These are phyloP conservation scores for Ormyrus thymus DNA, from an alignment of 2,888 invertebrate genomes.

Conservation along the genomic window DNA sequence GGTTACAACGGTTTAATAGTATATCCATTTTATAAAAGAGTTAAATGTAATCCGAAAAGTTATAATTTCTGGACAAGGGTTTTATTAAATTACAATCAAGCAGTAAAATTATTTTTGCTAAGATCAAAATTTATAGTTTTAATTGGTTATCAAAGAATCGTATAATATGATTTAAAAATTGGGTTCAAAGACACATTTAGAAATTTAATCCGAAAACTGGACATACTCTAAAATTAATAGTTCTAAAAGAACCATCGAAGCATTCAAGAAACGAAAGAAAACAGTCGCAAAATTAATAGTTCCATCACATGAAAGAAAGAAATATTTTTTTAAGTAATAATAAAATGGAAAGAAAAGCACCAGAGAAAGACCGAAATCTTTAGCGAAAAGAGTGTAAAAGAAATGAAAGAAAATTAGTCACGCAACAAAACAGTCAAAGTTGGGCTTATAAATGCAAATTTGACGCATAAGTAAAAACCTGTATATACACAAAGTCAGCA, in stretches of 20 bases:
- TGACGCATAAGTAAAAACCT: not conserved
- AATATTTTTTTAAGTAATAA: not conserved
- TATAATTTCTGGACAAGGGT: too few relatives aligned
- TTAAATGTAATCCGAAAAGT: too few relatives aligned
- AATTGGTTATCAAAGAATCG: too few relatives aligned
- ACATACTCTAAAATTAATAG: conserved; percentile 17
- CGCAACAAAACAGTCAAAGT: conserved; percentile 10
- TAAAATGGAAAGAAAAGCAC: not conserved
- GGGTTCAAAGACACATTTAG: not conserved
- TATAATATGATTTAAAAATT: not conserved
- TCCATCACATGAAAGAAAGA: not conserved
- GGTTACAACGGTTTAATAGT: too few relatives aligned
- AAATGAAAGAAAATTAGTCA: conserved; percentile 5
- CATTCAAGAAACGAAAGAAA: conserved; percentile 15
- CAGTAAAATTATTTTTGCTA: too few relatives aligned
- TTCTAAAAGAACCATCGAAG: conserved; percentile 23
- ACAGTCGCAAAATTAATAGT: conserved; percentile 10
- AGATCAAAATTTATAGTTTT: too few relatives aligned
- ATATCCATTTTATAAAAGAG: too few relatives aligned
- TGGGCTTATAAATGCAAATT: conserved; percentile 38
- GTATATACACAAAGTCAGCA: conserved; percentile 49
- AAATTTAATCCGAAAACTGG: conserved; percentile 3
- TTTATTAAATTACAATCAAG: too few relatives aligned
- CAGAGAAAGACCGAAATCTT: not conserved
- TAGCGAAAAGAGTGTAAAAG: not conserved